Evolutionary conservation across 2,888 invertebrate genomes (phyloP).

Genomic region (Cenopis cana): DNA sequence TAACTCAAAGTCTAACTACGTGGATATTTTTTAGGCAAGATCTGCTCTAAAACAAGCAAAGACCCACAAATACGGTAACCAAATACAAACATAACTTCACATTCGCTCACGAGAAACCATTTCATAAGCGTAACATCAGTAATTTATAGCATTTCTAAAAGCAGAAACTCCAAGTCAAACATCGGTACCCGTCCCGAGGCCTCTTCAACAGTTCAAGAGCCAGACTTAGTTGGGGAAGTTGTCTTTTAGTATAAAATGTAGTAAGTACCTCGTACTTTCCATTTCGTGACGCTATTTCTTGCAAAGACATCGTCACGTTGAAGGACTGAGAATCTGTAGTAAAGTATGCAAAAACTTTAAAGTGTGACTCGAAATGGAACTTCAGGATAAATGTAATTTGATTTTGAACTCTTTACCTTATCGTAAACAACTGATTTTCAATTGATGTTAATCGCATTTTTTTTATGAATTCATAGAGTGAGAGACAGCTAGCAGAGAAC

Average conservation of each 20-base stretch:
- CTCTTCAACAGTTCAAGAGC: constrained; percentile 2
- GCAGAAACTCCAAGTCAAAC: constrained; percentile 25
- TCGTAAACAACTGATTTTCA: neutral
- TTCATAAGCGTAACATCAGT: neutral
- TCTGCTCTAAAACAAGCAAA: neutral
- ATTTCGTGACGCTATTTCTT: neutral
- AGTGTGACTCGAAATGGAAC: neutral
- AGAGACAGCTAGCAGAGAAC: too few relatives aligned
- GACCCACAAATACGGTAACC: neutral
- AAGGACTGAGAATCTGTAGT: neutral
- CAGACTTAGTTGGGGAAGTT: constrained; percentile 25
- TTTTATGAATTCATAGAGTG: neutral
- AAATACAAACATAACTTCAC: neutral
- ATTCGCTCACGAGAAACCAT: neutral
- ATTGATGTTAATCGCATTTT: neutral
- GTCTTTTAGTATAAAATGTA: neutral
- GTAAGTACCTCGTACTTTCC: neutral
- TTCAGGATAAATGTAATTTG: neutral
- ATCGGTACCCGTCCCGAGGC: neutral
- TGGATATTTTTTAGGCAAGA: neutral
- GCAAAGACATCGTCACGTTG: neutral
- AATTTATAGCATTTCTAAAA: constrained; percentile 16
- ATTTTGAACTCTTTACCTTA: neutral
- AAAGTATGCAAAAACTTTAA: constrained; percentile 6
- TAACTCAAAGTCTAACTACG: too few relatives aligned